Conservation (phyloP, 2,797 vertebrate species). For the Salmo trutta region DNA sequence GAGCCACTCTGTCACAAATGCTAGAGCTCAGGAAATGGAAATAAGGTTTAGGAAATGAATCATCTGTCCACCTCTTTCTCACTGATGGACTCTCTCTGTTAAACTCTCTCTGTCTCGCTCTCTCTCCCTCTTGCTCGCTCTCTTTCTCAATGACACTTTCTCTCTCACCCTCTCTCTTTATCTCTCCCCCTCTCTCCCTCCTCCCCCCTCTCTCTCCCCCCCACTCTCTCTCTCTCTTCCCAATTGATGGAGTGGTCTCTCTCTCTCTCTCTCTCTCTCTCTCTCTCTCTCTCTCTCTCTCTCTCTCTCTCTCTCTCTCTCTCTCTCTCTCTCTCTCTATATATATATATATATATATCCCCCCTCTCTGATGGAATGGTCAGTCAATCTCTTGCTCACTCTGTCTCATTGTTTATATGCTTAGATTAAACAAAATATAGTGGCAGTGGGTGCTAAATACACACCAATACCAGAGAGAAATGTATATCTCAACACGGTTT, state of each 20-base stretch:
- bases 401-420: constrained; percentile 58
- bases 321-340: not conserved
- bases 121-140: not conserved
- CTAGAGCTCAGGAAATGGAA: not conserved
- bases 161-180: not conserved
- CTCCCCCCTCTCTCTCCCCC: not conserved
- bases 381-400: constrained; percentile 14
- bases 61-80: not conserved
- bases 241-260: constrained; percentile 16
- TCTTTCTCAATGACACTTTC: not conserved
- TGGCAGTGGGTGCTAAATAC: constrained; percentile 69
- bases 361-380: constrained; percentile 16
- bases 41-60: not conserved
- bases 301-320: not conserved
- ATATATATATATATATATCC: not conserved
- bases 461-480: constrained; percentile 70
- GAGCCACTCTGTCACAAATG: not conserved
- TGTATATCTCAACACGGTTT: constrained; percentile 78
- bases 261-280: constrained; percentile 1
- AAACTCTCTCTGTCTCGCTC: not conserved
- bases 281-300: not conserved
- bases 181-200: not conserved
- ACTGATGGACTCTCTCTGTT: not conserved
- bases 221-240: not conserved
- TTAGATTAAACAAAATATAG: constrained; percentile 72